Evolutionary conservation across 2,113 vertebrate genomes (phyloP).

Genomic region (Hemiprocne comata): DNA sequence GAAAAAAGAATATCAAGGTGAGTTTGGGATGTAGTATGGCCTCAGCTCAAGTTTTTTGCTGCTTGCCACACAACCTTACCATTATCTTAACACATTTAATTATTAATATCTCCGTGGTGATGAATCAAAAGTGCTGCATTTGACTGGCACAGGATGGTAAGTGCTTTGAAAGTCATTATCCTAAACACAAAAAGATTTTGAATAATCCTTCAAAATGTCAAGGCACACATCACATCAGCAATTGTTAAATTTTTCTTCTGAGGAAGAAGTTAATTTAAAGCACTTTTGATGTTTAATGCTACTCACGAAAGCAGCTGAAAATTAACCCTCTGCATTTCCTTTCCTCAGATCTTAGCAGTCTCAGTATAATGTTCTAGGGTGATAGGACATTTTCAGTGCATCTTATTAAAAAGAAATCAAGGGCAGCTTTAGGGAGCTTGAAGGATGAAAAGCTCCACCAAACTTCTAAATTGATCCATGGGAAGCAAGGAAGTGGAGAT

Average conservation of each 20-base stretch:
- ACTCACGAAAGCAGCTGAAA: neutral
- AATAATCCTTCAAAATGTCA: slow-evolving; percentile 77
- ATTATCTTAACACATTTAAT: slow-evolving; percentile 62
- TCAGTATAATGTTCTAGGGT: neutral
- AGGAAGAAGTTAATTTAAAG: slow-evolving; percentile 70
- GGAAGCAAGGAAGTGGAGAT: neutral
- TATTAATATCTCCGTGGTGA: slow-evolving; percentile 60
- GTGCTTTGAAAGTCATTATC: slow-evolving; percentile 75
- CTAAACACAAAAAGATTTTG: slow-evolving; percentile 76
- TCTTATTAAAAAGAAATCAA: slow-evolving; percentile 56
- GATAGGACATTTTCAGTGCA: slow-evolving; percentile 5
- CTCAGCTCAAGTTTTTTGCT: neutral
- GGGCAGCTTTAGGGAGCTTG: slow-evolving; percentile 23
- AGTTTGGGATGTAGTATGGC: neutral
- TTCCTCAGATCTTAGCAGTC: neutral
- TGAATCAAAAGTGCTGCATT: slow-evolving; percentile 66
- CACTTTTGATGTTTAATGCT: slow-evolving; percentile 60
- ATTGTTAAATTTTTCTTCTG: slow-evolving; percentile 74
- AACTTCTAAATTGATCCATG: neutral
- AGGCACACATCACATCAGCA: slow-evolving; percentile 62
- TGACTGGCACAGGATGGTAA: slow-evolving; percentile 72
- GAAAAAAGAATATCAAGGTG: neutral
- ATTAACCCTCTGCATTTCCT: slow-evolving; percentile 45
- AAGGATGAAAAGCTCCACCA: slow-evolving; percentile 13
- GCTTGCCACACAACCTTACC: slow-evolving; percentile 22